phyloP scores from a whole-genome alignment of 2,888 invertebrate genomes.

The Parascotia fuliginaria region DNA sequence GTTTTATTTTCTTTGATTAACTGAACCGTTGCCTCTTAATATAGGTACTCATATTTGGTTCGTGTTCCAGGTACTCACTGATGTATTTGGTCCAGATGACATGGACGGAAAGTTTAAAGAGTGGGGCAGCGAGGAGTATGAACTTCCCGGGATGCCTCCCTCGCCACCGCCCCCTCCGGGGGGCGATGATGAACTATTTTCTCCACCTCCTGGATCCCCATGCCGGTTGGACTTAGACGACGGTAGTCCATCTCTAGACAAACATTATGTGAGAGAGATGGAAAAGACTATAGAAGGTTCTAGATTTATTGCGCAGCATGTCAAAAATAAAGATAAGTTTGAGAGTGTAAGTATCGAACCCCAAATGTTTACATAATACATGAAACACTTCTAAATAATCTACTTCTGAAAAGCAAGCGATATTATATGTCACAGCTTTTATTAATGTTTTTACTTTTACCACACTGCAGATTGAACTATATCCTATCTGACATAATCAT shows the following conservation, averaged over 20 bases:
- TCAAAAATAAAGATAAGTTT: constrained; percentile 97
- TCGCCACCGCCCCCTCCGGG: constrained; percentile 91
- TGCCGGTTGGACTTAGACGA: constrained; percentile 86
- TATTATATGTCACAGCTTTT: too few relatives aligned
- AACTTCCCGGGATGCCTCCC: constrained; percentile 90
- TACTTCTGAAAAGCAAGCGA: neutral
- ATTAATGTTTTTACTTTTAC: too few relatives aligned
- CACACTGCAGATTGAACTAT: too few relatives aligned
- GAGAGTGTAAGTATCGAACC: constrained; percentile 91
- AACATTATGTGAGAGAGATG: constrained; percentile 93
- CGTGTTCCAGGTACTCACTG: constrained; percentile 89
- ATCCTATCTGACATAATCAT: neutral
- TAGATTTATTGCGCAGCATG: constrained; percentile 97
- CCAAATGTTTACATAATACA: too few relatives aligned
- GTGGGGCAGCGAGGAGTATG: constrained; percentile 89
- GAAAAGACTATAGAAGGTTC: constrained; percentile 97
- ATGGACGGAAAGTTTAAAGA: constrained; percentile 81
- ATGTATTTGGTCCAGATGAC: constrained; percentile 89
- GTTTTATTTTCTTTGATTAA: constrained; percentile 16
- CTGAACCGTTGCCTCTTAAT: neutral
- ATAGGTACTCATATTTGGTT: constrained; percentile 11
- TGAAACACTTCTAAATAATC: neutral
- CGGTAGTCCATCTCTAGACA: constrained; percentile 92
- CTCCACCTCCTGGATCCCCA: constrained; percentile 89
- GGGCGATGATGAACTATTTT: constrained; percentile 94